A percentile compares a stretch with the other conserved stretches of the same genome.
Conservation (phyloP, 2,113 vertebrate species). For the Xenotilapia flavipinnis region DNA sequence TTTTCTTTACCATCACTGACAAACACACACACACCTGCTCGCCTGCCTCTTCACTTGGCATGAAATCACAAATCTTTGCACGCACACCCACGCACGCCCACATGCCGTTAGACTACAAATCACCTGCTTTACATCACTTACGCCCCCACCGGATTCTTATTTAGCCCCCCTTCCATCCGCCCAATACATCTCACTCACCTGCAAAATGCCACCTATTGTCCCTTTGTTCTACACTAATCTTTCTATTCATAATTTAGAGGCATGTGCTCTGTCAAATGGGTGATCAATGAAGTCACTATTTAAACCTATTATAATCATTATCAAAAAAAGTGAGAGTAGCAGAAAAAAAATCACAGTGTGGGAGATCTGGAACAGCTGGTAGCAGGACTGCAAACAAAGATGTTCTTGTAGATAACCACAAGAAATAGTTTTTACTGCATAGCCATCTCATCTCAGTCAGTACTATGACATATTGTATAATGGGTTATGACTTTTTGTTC, state of each 20-base stretch:
- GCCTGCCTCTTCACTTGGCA: constrained; percentile 17
- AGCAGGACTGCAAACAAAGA: not conserved
- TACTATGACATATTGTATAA: not conserved
- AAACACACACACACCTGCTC: not conserved
- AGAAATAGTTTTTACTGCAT: not conserved
- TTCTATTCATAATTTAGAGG: not conserved
- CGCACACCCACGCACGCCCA: not conserved
- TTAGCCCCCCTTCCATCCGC: not conserved
- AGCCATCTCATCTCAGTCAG: not conserved
- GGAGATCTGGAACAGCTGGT: not conserved
- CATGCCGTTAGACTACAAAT: constrained; percentile 26
- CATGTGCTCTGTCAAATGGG: not conserved
- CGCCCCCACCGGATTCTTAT: not conserved
- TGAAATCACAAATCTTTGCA: not conserved
- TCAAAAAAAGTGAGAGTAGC: not conserved
- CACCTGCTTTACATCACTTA: constrained; percentile 37
- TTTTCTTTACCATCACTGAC: constrained; percentile 9
- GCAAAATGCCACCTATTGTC: not conserved
- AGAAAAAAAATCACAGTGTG: not conserved
- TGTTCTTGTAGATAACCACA: not conserved
- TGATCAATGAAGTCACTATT: not conserved
- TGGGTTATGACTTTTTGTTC: not conserved
- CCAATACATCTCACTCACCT: not conserved
- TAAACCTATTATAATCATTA: not conserved
- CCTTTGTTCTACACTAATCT: not conserved